Percentiles rank a stretch among this genome's conserved stretches.
Evolutionary conservation across 2,888 invertebrate species (phyloP).

Genomic region (Orthosia gracilis): DNA sequence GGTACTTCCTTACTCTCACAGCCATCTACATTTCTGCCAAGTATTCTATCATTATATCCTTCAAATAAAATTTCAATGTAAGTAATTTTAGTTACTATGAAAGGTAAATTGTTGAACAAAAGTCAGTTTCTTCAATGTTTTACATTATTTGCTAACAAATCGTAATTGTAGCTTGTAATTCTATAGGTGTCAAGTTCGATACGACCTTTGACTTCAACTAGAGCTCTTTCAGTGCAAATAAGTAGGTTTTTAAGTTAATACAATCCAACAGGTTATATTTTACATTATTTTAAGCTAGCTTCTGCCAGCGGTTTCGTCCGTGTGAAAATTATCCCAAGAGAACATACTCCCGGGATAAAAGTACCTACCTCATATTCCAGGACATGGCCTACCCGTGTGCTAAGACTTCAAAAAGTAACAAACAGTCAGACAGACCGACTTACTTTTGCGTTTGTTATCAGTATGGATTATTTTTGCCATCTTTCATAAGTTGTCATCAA

Average conservation of each 20-base stretch:
- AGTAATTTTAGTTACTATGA: background rate
- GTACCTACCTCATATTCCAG: no score
- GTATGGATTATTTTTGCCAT: background rate
- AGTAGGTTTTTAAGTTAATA: background rate
- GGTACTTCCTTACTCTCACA: background rate
- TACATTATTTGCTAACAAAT: slow-evolving; percentile 39
- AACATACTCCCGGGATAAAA: no score
- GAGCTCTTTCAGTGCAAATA: slow-evolving; percentile 11
- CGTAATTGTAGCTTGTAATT: slow-evolving; percentile 41
- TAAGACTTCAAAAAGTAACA: no score
- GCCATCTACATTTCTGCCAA: background rate
- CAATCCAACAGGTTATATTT: background rate
- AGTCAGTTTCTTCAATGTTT: slow-evolving; percentile 2
- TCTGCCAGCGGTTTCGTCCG: no score
- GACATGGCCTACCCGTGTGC: no score
- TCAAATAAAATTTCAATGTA: background rate
- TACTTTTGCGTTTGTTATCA: no score
- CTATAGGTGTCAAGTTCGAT: slow-evolving; percentile 33
- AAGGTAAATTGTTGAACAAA: background rate
- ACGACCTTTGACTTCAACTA: slow-evolving; percentile 42
- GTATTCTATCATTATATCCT: background rate
- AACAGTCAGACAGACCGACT: no score
- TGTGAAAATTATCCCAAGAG: no score
- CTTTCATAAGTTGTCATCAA: background rate
- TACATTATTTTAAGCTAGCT: background rate